These are phyloP conservation scores for Drepana arcuata DNA, from an alignment of 1,140 invertebrate genomes.

Conservation along the genomic window DNA sequence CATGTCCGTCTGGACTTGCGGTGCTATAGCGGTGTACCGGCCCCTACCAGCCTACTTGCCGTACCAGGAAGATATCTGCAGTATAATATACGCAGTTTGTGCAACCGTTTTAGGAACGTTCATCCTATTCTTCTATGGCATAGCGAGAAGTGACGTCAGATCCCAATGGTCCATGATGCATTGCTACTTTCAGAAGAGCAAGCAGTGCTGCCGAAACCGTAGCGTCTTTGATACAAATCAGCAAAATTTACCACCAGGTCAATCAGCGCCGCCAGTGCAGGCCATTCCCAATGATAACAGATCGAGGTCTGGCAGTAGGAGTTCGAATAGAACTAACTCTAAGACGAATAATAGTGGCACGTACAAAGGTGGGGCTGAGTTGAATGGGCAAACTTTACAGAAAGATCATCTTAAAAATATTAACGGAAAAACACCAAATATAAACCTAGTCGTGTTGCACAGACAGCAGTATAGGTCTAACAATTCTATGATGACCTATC, in stretches of 20 bases:
- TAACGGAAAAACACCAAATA: constrained; percentile 66
- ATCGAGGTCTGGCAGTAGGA: constrained; percentile 76
- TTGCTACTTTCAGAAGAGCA: constrained; percentile 74
- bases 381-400: constrained; percentile 62
- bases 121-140: constrained; percentile 88
- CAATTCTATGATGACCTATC: constrained; percentile 79
- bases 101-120: constrained; percentile 84
- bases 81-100: constrained; percentile 82
- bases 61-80: constrained; percentile 84
- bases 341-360: constrained; percentile 73
- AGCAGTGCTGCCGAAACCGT: constrained; percentile 76
- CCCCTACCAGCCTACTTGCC: constrained; percentile 75
- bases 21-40: constrained; percentile 78
- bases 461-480: constrained; percentile 80
- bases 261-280: constrained; percentile 44
- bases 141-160: constrained; percentile 86
- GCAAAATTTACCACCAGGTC: constrained; percentile 68
- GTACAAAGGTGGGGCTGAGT: constrained; percentile 69
- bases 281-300: constrained; percentile 67
- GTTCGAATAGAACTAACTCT: constrained; percentile 71
- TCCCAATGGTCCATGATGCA: constrained; percentile 80
- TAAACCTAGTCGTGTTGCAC: constrained; percentile 79
- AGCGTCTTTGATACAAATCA: constrained; percentile 78
- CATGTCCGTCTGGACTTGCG: constrained; percentile 81
- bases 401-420: constrained; percentile 56